phyloP scores from a whole-genome alignment of 2,888 invertebrate species.

The Phaedon cochleariae region DNA sequence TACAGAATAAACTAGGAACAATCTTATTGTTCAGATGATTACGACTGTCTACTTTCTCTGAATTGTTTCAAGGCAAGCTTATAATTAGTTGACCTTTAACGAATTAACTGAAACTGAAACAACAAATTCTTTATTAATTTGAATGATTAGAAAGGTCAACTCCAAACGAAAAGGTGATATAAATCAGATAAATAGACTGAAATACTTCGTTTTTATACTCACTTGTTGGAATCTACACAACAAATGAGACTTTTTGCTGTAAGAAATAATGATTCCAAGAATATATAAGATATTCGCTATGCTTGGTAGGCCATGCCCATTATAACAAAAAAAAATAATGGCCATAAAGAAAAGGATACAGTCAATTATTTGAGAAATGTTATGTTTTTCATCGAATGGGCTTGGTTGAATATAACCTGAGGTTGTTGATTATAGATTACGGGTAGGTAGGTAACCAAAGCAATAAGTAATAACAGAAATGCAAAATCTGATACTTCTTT shows the following conservation, averaged over 20 bases:
- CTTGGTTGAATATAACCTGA: too few relatives aligned
- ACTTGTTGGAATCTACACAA: not conserved
- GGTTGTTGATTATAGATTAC: too few relatives aligned
- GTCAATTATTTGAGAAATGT: conserved; percentile 1
- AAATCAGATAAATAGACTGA: not conserved
- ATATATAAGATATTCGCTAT: conserved; percentile 8
- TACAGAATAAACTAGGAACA: not conserved
- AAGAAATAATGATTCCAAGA: conserved; percentile 1
- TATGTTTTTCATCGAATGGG: not conserved
- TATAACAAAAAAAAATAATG: conserved; percentile 27
- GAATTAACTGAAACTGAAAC: conserved; percentile 23
- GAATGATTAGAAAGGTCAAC: not conserved
- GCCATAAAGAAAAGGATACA: conserved; percentile 26
- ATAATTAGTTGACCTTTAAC: conserved; percentile 27
- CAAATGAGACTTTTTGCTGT: not conserved
- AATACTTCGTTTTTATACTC: not conserved
- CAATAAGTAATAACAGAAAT: too few relatives aligned
- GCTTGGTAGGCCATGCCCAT: conserved; percentile 25
- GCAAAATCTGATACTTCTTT: too few relatives aligned
- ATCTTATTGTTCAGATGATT: not conserved
- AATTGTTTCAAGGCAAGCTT: conserved; percentile 27
- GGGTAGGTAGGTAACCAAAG: too few relatives aligned
- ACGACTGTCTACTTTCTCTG: conserved; percentile 21
- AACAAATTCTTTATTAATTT: not conserved
- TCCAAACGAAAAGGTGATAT: not conserved